phyloP scores from a whole-genome alignment of 2,888 invertebrate species.

The Papilio protenor region DNA sequence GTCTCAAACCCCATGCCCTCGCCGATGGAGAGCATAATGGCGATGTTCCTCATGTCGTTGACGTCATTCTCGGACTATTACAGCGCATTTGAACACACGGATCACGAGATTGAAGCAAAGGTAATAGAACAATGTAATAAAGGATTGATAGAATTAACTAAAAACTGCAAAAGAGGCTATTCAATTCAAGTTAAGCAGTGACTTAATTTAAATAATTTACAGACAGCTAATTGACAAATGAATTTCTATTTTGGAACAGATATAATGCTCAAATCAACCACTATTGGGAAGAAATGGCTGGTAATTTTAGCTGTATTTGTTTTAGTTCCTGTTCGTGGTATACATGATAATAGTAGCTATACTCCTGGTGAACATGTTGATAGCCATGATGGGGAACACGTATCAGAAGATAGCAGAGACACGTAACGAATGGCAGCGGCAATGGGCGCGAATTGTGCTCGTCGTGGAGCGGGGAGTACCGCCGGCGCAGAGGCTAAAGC shows the following conservation, averaged over 20 bases:
- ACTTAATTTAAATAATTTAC: neutral
- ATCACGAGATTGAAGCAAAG: conserved; percentile 95
- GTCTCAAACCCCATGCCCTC: conserved; percentile 94
- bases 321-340: conserved; percentile 94
- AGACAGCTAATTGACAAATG: neutral
- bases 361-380: conserved; percentile 98
- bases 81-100: conserved; percentile 93
- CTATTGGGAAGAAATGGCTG: neutral
- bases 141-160: neutral
- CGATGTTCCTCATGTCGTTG: conserved; percentile 99
- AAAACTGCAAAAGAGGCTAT: neutral
- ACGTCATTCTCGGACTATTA: conserved; percentile 98
- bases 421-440: conserved; percentile 98
- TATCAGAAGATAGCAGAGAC: conserved; percentile 99
- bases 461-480: conserved; percentile 99
- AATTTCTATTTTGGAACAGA: neutral
- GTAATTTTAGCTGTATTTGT: conserved; percentile 41
- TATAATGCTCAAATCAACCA: neutral
- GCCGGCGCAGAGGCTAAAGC: conserved; percentile 92
- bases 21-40: conserved; percentile 97
- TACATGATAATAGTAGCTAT: conserved; percentile 99
- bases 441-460: conserved; percentile 99
- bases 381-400: conserved; percentile 99
- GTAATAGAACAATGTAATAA: conserved; percentile 69
- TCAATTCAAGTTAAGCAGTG: neutral